Conservation (phyloP, 2,113 vertebrate genomes). For the Hypocryptadius cinnamomeus region DNA sequence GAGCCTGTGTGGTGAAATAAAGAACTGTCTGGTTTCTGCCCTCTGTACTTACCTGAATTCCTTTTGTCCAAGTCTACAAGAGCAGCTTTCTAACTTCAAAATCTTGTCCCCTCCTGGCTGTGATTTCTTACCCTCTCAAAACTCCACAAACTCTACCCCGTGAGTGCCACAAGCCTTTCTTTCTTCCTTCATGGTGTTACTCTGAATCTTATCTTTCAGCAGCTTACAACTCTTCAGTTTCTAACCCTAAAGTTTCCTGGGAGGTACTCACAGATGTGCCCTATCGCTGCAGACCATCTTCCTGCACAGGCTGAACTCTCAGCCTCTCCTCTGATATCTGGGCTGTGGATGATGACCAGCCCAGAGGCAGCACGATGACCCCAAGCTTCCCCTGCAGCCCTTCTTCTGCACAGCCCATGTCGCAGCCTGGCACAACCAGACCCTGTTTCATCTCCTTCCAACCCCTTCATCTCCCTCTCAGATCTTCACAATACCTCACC, state of each 20-base stretch:
- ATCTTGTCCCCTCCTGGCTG: background rate
- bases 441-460: background rate
- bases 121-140: background rate
- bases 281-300: background rate
- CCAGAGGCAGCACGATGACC: accelerated
- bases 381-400: background rate
- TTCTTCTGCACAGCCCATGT: background rate
- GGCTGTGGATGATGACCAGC: background rate
- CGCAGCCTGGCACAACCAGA: background rate
- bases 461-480: background rate
- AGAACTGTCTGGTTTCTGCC: background rate
- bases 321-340: background rate
- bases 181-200: background rate
- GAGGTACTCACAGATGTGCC: background rate
- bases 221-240: background rate
- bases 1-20: background rate
- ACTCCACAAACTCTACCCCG: background rate
- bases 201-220: background rate
- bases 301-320: background rate
- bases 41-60: background rate
- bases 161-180: background rate
- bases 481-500: background rate
- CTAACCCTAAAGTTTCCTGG: background rate
- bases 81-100: background rate
- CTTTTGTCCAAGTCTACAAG: background rate